phyloP scores from a whole-genome alignment of 2,797 vertebrate genomes.

The Nothura maculosa region DNA sequence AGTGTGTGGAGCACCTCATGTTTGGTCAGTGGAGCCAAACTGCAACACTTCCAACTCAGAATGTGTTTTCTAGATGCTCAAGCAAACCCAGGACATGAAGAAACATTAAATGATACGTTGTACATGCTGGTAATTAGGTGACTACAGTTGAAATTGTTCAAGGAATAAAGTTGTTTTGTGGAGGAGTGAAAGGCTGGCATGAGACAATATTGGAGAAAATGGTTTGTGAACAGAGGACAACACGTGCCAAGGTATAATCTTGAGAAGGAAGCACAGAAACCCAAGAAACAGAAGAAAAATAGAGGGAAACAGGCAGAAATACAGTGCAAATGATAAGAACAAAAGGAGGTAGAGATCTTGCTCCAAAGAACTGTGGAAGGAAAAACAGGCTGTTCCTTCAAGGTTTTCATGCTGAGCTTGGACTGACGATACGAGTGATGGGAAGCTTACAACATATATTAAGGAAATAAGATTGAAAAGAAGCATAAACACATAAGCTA shows the following conservation, averaged over 20 bases:
- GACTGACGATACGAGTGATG: fast-evolving
- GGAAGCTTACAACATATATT: neutral
- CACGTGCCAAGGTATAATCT: neutral
- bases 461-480: neutral
- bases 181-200: neutral
- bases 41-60: neutral
- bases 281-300: neutral
- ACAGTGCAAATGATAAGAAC: neutral
- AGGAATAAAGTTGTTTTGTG: neutral
- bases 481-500: neutral
- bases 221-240: neutral
- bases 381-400: no score
- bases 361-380: no score
- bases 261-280: neutral
- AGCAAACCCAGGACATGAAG: neutral
- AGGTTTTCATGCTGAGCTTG: no score
- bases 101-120: neutral
- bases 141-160: neutral
- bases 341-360: neutral
- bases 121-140: slow-evolving; percentile 3
- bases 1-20: neutral
- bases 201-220: neutral
- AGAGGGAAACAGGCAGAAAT: neutral
- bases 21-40: neutral
- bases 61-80: neutral